Evolutionary conservation across 2,113 vertebrate genomes (phyloP), one percentile per base, ranked within the genome.

Genomic region (Tapirus terrestris): DNA sequence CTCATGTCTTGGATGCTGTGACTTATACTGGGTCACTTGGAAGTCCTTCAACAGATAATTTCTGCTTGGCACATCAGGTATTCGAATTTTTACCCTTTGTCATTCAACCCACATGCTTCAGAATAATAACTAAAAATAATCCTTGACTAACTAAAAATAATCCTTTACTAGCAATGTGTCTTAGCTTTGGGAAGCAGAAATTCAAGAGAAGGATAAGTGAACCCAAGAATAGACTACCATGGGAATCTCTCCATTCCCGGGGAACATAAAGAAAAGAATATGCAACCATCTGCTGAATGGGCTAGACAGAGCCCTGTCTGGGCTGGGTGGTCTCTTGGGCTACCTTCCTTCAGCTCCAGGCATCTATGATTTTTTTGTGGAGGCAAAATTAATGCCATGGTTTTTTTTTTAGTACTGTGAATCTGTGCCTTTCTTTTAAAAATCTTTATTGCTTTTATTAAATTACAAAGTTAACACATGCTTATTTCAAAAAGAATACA

Each of bases 121-220:
- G 75, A 96, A 97, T 97, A 93, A 98, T 96, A 90, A 95, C 96
- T 93, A 92, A 98, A 98, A 98, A 98, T 97, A 96, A 97, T 92
- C 88, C 91, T 95, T 95, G 77, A 90, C 63, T 96, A 90, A 95
- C 96, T 93, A 92, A 98, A 98, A 98, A 98, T 97, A 96, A 97
- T 92, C 88, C 91, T 95, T 95, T 81, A 90, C 70, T 95, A 96
- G 96, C 95, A 97, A 90, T 87, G 70, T 95, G 36, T 96, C 27
- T 96, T 89, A 94, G 95, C 91, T 95, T 96, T 86, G 92, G 96
- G 97, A 92, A 97, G 51, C 1, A 0, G 86, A 98, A 89, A 95
- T 98, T 98, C 76, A 97, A 80, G 89, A 96, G 53, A 90, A 96
- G 88, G 79, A 97, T 96, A 98, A 96, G 96, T 98, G 97, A 98